Evolutionary conservation across 2,797 vertebrate species (phyloP).

Genomic region (Phrynocephalus guinanensis): DNA sequence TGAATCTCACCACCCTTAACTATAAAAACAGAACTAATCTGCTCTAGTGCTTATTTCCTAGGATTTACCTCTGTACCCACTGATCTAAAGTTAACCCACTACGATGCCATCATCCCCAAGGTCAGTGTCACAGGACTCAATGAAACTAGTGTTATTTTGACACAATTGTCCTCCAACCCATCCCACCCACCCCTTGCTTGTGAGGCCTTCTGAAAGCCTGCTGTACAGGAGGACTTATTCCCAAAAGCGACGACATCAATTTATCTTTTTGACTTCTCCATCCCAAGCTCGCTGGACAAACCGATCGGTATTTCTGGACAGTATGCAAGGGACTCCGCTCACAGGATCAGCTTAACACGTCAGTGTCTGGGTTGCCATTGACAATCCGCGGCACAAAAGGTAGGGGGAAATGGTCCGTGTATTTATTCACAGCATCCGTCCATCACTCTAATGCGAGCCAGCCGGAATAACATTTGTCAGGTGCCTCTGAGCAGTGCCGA

Average conservation of each 20-base stretch:
- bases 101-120: not conserved
- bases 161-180: not conserved
- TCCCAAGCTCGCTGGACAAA: not conserved
- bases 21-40: not conserved
- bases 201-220: not conserved
- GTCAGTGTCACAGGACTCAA: not conserved
- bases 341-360: not conserved
- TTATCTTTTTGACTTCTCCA: conserved; percentile 25
- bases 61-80: not conserved
- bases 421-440: not conserved
- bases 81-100: not conserved
- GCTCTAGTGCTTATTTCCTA: too few species aligned
- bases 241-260: not conserved
- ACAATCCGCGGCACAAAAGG: conserved; percentile 37
- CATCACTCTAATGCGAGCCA: not conserved
- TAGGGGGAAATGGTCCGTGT: conserved; percentile 19
- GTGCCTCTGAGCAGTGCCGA: conserved; percentile 30
- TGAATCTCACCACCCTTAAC: not conserved
- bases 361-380: not conserved
- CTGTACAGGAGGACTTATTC: rapidly evolving
- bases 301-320: not conserved
- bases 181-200: not conserved
- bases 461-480: conserved; percentile 26
- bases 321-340: not conserved
- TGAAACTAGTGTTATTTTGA: not conserved